Percentiles rank a stretch among this genome's conserved stretches.
These are phyloP conservation scores for Tinea semifulvella DNA, from an alignment of 2,888 invertebrate genomes.

Conservation along the genomic window DNA sequence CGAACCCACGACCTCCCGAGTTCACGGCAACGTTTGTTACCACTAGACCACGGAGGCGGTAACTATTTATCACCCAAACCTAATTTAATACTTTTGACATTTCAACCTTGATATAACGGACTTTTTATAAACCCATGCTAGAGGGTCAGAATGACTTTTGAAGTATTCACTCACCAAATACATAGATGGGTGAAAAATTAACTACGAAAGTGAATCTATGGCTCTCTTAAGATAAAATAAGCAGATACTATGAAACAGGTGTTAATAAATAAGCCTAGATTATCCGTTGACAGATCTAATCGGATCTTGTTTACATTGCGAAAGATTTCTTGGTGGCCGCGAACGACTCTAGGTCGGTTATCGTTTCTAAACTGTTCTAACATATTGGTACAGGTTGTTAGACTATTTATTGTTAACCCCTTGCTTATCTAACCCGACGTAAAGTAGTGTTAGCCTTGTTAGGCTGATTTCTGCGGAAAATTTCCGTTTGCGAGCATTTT, in stretches of 20 bases:
- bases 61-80: too few relatives aligned
- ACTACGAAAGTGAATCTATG: slow-evolving; percentile 2
- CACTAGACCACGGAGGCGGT: too few relatives aligned
- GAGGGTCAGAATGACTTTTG: too few relatives aligned
- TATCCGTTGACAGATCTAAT: slow-evolving; percentile 49
- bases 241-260: slow-evolving; percentile 27
- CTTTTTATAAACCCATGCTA: too few relatives aligned
- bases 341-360: slow-evolving; percentile 19
- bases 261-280: slow-evolving; percentile 53
- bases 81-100: background rate
- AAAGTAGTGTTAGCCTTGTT: slow-evolving; percentile 47
- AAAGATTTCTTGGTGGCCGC: slow-evolving; percentile 32
- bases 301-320: slow-evolving; percentile 56
- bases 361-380: slow-evolving; percentile 35
- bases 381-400: slow-evolving; percentile 44
- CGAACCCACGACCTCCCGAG: too few relatives aligned
- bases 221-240: slow-evolving; percentile 11
- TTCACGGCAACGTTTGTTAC: too few relatives aligned
- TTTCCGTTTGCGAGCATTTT: slow-evolving; percentile 38
- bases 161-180: too few relatives aligned
- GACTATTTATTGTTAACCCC: slow-evolving; percentile 51
- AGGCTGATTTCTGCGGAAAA: slow-evolving; percentile 42
- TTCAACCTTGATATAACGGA: too few relatives aligned
- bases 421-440: slow-evolving; percentile 41
- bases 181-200: background rate